Evolutionary conservation across 1,140 invertebrate species (phyloP), one percentile per base, ranked within the genome.

Genomic region (Zaprionus vittiger): DNA sequence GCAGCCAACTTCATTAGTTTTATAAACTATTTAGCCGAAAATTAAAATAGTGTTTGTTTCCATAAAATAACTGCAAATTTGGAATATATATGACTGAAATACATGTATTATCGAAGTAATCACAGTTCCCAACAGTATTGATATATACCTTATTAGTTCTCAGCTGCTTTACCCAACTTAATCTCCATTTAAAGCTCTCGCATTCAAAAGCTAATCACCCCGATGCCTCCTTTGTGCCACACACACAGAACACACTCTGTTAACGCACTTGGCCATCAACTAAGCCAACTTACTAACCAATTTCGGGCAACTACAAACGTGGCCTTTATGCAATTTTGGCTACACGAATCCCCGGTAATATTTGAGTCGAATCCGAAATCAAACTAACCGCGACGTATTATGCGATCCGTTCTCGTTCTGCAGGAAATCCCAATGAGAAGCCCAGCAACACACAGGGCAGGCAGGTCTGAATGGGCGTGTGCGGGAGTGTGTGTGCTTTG

Each of bases 401-500:
- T 71, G 66, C 22, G 62, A 5, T 41, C 55, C 41, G 7, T 60
- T 71, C 61, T 55, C 41, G 7, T 60, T 71, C 61, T 62, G 70
- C 67, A 71, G 72, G 72, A 80, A 89, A 70, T 72, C 65, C 81
- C 73, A 64, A 34, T 34, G 62, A 49, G 47, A 73, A 79, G 57
- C 68, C 59, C 54, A 70, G 70, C 80, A 75, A 65, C 73, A 66
- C 73, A 71, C 52, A 74, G 3, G 9, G 41, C 44, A 47, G 44
- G 56, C 26, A n/a, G 1, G 26, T 17, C 26, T 64, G 1, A 20
- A 14, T 67, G 55, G 15, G 14, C 57, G 44, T 63, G 56, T 60
- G 65, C 22, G 49, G 55, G 71, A 52, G 75, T 57, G 81, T 75
- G 84, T 79, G 67, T 64, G 82, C 85, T 90, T 90, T 90, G 85